Base-by-base conservation (phyloP, 2,113 vertebrate species). In the Odocoileus hemionus region DNA sequence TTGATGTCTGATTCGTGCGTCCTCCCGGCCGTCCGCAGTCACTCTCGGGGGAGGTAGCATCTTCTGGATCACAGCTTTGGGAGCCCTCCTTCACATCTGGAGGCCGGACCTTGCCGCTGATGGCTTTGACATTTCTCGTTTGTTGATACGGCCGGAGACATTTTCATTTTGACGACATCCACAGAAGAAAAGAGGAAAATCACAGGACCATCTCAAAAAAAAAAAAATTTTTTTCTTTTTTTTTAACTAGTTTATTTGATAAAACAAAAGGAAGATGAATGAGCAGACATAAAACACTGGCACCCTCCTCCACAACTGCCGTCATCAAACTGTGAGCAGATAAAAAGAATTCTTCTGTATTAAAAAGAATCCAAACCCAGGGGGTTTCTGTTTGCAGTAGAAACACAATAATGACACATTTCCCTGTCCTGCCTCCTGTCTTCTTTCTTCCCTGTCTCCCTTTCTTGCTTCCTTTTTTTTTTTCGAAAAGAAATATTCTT, bases 11-110 rank as follows among this genome's bases (percentile, higher is more conserved):
- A 13, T 43, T 14, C 39, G 0, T 2, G 23, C 0, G 0, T 76
- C 39, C 3, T 26, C 23, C 21, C 0, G 1, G 12, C 36, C 70
- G 0, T 26, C 70, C 4, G 23, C 36, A 0, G 3, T 76, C 11
- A 14, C 70, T 14, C 23, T 13, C 0, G 0, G 12, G 70, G 70
- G 23, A 26, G 5, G 5, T 0, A 13, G 23, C 23, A 7, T 12
- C 70, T 76, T 25, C 70, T 26, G 70, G 11, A 26, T 76, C 39
- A 14, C 70, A 43, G 70, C n/a, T 43, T 6, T 6, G 70, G 36
- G 36, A 43, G 12, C 36, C 70, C 11, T 43, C 36, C 10, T 43
- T 43, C 36, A 26, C 39, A 3, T 30, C 12, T 61, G 12, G 6
- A 43, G 6, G 39, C 12, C 23, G 2, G 70, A 76, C 36, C 36